Evolutionary conservation across 2,888 invertebrate genomes (phyloP), one percentile per base, ranked within the genome.

Genomic region (Cosmia pyralina): DNA sequence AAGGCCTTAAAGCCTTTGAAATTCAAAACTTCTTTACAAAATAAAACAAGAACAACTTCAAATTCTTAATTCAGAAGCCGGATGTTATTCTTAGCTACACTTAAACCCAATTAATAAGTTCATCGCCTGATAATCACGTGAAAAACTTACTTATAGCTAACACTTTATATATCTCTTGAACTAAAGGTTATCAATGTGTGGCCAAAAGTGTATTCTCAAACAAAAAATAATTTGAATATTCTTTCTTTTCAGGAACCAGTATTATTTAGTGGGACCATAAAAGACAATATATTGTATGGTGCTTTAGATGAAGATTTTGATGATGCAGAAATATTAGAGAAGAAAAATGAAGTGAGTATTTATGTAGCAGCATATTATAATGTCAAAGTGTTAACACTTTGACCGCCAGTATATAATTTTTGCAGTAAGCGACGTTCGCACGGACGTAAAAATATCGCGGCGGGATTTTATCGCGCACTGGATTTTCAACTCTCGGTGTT

Each of bases 201-300:
- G 11, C 38, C n/a, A 38, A 53, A 69, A 53, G 7, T 28, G 13
- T 57, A 58, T 28, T 10, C 7, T 28, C 19, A 19, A 50, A 57
- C n/a, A 28, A 69, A 60, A 53, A 13, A 38, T 22, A 34, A 53
- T 48, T 15, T 38, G 17, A 2, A 2, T 17, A 38, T 34, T 34
- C 2, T 53, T 44, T 69, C 55, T 17, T 94, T 93, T 73, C 94
- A 98, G 97, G 99, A 99, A 91, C 99, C 99, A 0, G 97, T 98
- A 19, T 95, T 99, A 57, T 99, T 99, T 92, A 98, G 99, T 38
- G 98, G 98, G 66, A 97, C 98, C 3, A 98, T 99, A 83, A 97
- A 97, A 82, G 99, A 99, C 0, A 99, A 99, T 93, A 98, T 99
- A 85, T 94, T 98, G 11, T 99, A 99, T 90, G 99, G 99, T 4